Conservation (phyloP, 2,113 vertebrate species). For the Apteryx owenii region DNA sequence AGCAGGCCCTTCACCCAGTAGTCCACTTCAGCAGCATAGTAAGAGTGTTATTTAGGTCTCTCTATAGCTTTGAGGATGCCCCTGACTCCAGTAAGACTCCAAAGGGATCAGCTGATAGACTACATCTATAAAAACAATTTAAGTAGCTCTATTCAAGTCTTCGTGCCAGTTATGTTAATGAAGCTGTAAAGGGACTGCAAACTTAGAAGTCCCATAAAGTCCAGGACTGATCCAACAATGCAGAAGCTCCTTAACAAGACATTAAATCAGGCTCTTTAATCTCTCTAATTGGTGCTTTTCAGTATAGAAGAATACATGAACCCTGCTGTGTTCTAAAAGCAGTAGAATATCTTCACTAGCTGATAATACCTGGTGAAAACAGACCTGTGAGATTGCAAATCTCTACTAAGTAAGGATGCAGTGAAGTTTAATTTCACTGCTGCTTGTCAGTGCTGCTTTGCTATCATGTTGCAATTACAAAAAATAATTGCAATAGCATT, state of each 20-base stretch:
- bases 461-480: background rate
- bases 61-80: background rate
- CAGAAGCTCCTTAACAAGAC: conserved; percentile 28
- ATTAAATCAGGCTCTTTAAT: conserved; percentile 50
- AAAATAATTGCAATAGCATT: background rate
- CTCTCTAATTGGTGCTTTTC: conserved; percentile 57
- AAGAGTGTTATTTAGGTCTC: background rate
- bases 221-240: conserved; percentile 22
- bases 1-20: background rate
- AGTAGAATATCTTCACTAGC: conserved; percentile 30
- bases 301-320: conserved; percentile 12
- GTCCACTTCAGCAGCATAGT: background rate
- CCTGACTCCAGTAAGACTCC: background rate
- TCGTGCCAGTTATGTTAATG: conserved; percentile 31
- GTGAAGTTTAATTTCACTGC: background rate
- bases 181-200: conserved; percentile 9
- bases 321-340: conserved; percentile 52
- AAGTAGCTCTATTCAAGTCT: background rate
- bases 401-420: background rate
- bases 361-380: background rate
- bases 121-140: conserved; percentile 26
- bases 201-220: conserved; percentile 29
- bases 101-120: background rate
- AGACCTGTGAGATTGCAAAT: background rate
- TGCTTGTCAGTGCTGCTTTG: background rate